These are phyloP conservation scores for Panulirus ornatus DNA, from an alignment of 1,140 invertebrate genomes.

Conservation along the genomic window DNA sequence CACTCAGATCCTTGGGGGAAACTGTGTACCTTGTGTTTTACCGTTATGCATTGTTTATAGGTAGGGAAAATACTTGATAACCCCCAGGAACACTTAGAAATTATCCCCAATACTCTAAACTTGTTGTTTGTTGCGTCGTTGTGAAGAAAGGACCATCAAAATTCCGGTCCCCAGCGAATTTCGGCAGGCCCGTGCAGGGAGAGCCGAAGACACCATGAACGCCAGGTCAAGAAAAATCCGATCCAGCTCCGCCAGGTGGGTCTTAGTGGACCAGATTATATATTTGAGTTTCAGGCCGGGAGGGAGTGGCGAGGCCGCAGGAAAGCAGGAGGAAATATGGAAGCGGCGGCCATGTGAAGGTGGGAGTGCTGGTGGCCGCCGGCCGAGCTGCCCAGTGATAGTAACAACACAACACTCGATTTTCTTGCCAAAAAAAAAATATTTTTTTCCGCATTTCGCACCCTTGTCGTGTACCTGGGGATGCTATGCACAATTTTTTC, in stretches of 20 bases:
- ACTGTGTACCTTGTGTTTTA: slow-evolving; percentile 52
- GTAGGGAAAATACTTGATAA: slow-evolving; percentile 5
- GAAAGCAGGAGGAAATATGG: not conserved
- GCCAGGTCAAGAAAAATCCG: slow-evolving; percentile 63
- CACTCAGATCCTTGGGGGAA: slow-evolving; percentile 32
- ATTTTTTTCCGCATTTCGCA: no score
- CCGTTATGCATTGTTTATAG: slow-evolving; percentile 59
- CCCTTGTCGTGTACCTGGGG: no score
- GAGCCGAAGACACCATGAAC: slow-evolving; percentile 72
- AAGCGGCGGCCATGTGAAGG: not conserved
- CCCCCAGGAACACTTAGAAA: slow-evolving; percentile 20
- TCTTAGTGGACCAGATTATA: no score
- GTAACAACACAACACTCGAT: not conserved
- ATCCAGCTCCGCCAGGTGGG: slow-evolving; percentile 65
- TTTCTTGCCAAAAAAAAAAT: no score
- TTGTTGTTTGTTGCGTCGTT: slow-evolving; percentile 54
- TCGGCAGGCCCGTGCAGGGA: slow-evolving; percentile 73
- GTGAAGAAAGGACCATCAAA: slow-evolving; percentile 69
- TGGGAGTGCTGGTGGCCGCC: not conserved
- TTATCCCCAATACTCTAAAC: not conserved
- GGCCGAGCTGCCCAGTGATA: no score
- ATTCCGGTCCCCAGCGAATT: slow-evolving; percentile 74
- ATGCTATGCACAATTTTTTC: no score
- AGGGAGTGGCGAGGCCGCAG: not conserved
- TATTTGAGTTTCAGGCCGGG: no score